phyloP scores from a whole-genome alignment of 2,888 invertebrate genomes.

The Linyphia triangularis region DNA sequence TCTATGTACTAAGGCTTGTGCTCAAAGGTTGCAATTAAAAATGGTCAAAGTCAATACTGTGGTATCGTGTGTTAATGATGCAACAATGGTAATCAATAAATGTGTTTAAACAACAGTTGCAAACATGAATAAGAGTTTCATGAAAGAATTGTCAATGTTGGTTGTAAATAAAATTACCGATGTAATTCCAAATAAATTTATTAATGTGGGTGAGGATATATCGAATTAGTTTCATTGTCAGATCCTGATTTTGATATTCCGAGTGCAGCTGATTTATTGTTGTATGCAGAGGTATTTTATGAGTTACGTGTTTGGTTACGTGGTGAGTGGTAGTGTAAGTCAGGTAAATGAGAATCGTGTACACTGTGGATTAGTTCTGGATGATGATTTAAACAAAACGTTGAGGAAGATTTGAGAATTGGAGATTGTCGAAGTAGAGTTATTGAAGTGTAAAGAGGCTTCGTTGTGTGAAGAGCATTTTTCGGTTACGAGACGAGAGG shows the following conservation, averaged over 20 bases:
- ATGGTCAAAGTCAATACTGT: background rate
- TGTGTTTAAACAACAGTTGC: background rate
- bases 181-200: background rate
- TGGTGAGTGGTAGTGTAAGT: background rate
- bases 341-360: background rate
- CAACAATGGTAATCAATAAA: conserved; percentile 4
- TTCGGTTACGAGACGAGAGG: background rate
- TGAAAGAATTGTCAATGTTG: background rate
- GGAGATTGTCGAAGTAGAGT: background rate
- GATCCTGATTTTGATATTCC: background rate
- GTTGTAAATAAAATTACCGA: conserved; percentile 3
- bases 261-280: conserved; percentile 2
- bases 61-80: conserved; percentile 3
- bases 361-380: background rate
- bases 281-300: background rate
- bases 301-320: background rate
- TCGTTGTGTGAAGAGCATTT: background rate
- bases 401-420: background rate
- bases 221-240: background rate
- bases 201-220: background rate
- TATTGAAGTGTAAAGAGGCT: background rate
- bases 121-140: conserved; percentile 6
- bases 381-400: background rate
- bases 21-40: background rate
- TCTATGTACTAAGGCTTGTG: background rate